Base-by-base conservation (phyloP, 2,113 vertebrate genomes). In the Ciconia stormi region DNA sequence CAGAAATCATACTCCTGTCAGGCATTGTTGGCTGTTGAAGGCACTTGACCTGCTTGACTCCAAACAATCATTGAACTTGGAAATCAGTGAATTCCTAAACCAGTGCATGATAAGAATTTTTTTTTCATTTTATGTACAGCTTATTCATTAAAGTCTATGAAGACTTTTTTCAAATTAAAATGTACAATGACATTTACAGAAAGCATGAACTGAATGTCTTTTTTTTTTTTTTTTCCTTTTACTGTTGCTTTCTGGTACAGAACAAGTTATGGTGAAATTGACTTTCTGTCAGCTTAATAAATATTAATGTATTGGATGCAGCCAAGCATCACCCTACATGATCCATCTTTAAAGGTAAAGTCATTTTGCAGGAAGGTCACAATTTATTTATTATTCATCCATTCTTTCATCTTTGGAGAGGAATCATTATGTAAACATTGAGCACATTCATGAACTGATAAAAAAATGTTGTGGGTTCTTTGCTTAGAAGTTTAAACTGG, bases 241-340 rank as follows among this genome's bases (percentile, higher is more conserved):
- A 84, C 26, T 95, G 46, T 95, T 98, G 63, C 82, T 97, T 98
- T 94, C 93, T 96, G 86, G 84, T 77, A 93, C 79, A 97, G 92
- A 97, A 91, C 74, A 95, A 95, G 86, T 96, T 97, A 96, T 90
- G 79, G 83, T 95, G 92, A 96, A 97, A 97, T 95, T 98, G 97
- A 96, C 93, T 98, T 98, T 98, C 95, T 97, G 96, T 97, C 98
- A 97, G n/a, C 77, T 96, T 97, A 98, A 98, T 97, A 98, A 97
- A 97, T 98, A 98, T 97, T 98, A 97, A 98, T 97, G 90, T 95
- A 97, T 97, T 97, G 91, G 86, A 90, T 97, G 95, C 95, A 97
- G 86, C 73, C 83, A 91, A 93, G 86, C 94, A 89, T 97, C 87
- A 87, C 74, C 82, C 50, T 89, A 47, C 70, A 91, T 97, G 95